phyloP scores from a whole-genome alignment of 2,797 vertebrate genomes.

The Odontamblyopus lacepedii region DNA sequence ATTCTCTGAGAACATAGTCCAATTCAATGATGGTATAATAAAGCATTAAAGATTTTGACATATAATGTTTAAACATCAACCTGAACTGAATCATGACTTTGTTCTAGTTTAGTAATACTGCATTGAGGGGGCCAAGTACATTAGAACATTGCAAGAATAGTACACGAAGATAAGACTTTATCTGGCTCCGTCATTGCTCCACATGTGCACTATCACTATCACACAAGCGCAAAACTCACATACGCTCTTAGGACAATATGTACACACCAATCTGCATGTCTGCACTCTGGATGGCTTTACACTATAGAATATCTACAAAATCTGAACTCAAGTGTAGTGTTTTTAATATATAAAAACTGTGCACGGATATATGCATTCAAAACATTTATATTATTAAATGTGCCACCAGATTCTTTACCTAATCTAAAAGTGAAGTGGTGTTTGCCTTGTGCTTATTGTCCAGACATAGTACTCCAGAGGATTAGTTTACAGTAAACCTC shows the following conservation, averaged over 20 bases:
- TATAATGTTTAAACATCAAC: background rate
- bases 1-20: background rate
- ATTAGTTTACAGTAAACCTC: slow-evolving; percentile 43
- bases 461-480: slow-evolving; percentile 42
- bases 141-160: slow-evolving; percentile 50
- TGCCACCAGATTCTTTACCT: slow-evolving; percentile 33
- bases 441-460: slow-evolving; percentile 39
- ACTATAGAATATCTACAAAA: background rate
- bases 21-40: too few species aligned
- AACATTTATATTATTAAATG: slow-evolving; percentile 7
- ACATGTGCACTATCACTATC: slow-evolving; percentile 27
- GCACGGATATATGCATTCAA: background rate
- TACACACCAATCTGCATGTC: slow-evolving; percentile 22
- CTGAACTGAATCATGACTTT: background rate
- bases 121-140: slow-evolving; percentile 24
- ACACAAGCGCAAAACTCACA: slow-evolving; percentile 15
- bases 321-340: background rate
- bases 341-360: background rate
- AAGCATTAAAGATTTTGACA: background rate
- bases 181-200: slow-evolving; percentile 39
- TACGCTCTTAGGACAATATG: slow-evolving; percentile 20
- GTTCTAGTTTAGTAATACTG: background rate
- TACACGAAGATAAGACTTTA: slow-evolving; percentile 57
- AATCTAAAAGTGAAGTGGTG: slow-evolving; percentile 37
- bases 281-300: background rate